Percentiles rank a stretch among this genome's conserved stretches.
These are phyloP conservation scores for Tympanuchus pallidicinctus DNA, from an alignment of 2,113 vertebrate species.

Conservation along the genomic window DNA sequence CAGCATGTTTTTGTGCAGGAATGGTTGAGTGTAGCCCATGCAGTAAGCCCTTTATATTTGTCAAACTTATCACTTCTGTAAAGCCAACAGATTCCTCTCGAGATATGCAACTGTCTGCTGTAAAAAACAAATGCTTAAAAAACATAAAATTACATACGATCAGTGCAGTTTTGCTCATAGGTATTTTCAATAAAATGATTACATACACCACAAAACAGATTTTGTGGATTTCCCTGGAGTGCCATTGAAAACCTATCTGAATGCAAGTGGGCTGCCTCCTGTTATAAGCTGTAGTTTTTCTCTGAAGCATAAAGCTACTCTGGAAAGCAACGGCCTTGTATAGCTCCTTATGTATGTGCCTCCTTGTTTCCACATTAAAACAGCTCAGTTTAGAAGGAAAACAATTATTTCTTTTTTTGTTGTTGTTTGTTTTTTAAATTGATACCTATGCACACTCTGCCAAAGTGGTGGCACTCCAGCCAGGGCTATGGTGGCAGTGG, in stretches of 20 bases:
- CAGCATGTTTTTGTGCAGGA: neutral
- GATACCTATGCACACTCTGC: neutral
- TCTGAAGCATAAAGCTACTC: neutral
- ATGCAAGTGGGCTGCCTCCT: neutral
- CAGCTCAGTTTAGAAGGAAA: neutral
- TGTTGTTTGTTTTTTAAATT: neutral
- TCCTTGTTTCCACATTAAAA: conserved; percentile 22
- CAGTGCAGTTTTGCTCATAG: neutral
- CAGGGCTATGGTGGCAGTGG: neutral
- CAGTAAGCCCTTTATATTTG: neutral
- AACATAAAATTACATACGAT: neutral
- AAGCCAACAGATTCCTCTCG: neutral
- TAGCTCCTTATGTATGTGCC: neutral
- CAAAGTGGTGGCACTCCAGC: neutral
- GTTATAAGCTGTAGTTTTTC: conserved; percentile 6
- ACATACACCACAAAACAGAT: neutral
- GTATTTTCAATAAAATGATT: conserved; percentile 21
- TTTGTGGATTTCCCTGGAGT: neutral
- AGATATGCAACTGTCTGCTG: neutral
- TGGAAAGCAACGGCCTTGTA: neutral
- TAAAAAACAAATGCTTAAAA: conserved; percentile 38
- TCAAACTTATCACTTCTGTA: neutral
- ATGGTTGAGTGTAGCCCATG: neutral
- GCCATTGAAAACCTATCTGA: neutral
- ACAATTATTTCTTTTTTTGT: neutral